A percentile compares a stretch with the other conserved stretches of the same genome.
phyloP scores from a whole-genome alignment of 1,140 invertebrate species.

The Asbolus verrucosus region DNA sequence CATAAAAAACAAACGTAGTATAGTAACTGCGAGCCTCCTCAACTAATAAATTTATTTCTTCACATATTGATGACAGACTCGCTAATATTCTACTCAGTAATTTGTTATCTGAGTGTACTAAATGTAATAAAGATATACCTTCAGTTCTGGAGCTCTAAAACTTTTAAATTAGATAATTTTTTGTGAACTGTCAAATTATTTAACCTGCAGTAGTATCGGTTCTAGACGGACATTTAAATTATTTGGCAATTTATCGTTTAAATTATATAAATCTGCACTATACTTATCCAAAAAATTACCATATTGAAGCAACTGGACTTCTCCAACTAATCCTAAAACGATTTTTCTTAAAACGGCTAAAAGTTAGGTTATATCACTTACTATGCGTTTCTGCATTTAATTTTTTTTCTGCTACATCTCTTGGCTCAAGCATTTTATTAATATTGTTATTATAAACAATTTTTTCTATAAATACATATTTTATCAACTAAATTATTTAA shows the following conservation, averaged over 20 bases:
- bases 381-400: constrained; percentile 61
- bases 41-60: constrained; percentile 79
- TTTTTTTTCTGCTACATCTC: constrained; percentile 58
- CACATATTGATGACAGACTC: constrained; percentile 81
- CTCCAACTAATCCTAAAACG: constrained; percentile 67
- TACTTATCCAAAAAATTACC: constrained; percentile 80
- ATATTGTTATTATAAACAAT: constrained; percentile 11
- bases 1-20: constrained; percentile 73
- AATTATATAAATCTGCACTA: constrained; percentile 67
- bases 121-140: constrained; percentile 73
- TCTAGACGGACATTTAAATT: constrained; percentile 66
- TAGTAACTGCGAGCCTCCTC: constrained; percentile 77
- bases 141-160: constrained; percentile 69
- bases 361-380: constrained; percentile 52
- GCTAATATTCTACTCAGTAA: constrained; percentile 85
- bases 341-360: constrained; percentile 39
- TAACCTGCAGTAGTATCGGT: constrained; percentile 72
- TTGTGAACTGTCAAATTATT: too few relatives aligned
- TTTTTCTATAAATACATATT: not conserved
- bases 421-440: constrained; percentile 60
- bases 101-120: constrained; percentile 86
- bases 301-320: constrained; percentile 76
- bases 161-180: constrained; percentile 50
- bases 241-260: constrained; percentile 67
- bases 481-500: not conserved